Evolutionary conservation across 2,797 vertebrate species (phyloP).

Genomic region (Notamacropus eugenii): DNA sequence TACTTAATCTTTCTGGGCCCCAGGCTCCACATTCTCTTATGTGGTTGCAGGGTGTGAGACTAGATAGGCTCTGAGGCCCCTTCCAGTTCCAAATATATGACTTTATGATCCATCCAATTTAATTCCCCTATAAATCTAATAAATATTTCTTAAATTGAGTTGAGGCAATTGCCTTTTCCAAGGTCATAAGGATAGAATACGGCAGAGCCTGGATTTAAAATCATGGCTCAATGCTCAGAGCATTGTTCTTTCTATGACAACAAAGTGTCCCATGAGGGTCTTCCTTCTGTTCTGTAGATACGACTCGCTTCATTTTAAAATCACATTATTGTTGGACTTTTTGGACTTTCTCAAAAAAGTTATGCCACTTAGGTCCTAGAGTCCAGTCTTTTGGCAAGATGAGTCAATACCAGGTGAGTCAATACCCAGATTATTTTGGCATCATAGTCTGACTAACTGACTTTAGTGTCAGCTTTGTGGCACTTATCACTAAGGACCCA

Average conservation of each 20-base stretch:
- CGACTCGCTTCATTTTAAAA: conserved; percentile 52
- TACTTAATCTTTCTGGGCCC: background rate
- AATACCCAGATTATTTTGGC: conserved; percentile 53
- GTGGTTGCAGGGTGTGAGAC: background rate
- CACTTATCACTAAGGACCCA: conserved; percentile 32
- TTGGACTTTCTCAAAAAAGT: background rate
- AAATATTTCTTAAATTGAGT: background rate
- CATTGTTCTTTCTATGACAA: background rate
- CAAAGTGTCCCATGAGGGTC: background rate
- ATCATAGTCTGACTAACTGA: background rate
- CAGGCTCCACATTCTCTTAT: background rate
- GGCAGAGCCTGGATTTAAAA: background rate
- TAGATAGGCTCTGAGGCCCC: background rate
- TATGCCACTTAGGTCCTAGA: background rate
- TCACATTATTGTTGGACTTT: conserved; percentile 25
- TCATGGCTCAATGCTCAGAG: background rate
- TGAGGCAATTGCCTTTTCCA: background rate
- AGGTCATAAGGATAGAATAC: background rate
- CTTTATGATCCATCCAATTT: background rate
- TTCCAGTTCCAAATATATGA: background rate
- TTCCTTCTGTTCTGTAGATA: background rate
- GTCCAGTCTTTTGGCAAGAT: conserved; percentile 7
- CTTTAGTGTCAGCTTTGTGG: conserved; percentile 39
- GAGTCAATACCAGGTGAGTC: background rate
- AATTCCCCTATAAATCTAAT: background rate